Evolutionary conservation across 2,797 vertebrate genomes (phyloP).

Genomic region (Fistularia commersonii): DNA sequence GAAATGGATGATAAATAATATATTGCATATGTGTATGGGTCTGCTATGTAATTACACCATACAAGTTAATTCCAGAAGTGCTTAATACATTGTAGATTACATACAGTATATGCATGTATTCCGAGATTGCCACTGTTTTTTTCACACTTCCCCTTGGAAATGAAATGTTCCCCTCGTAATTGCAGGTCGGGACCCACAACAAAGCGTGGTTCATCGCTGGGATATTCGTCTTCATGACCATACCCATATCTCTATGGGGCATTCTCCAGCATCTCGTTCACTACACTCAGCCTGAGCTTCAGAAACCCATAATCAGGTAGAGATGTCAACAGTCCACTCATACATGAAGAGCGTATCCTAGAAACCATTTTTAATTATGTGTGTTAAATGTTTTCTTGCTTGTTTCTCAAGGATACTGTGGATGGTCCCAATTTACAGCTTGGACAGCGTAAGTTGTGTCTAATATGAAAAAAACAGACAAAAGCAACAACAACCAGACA

Average conservation of each 20-base stretch:
- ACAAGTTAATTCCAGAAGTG: too few species aligned
- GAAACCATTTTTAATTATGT: not conserved
- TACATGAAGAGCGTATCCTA: not conserved
- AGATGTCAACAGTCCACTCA: not conserved
- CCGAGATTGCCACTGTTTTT: too few species aligned
- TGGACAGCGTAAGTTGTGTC: conserved; percentile 92
- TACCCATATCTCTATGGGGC: conserved; percentile 95
- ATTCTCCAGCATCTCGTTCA: conserved; percentile 96
- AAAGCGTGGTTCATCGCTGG: conserved; percentile 98
- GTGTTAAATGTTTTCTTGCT: not conserved
- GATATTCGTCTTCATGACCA: conserved; percentile 95
- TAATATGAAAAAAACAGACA: too few species aligned
- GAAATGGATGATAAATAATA: too few species aligned
- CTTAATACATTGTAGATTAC: too few species aligned
- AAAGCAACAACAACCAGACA: too few species aligned
- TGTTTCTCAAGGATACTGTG: conserved; percentile 86
- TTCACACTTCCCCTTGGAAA: too few species aligned
- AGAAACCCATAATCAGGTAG: conserved; percentile 98
- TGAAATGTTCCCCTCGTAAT: conserved; percentile 13
- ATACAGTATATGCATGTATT: too few species aligned
- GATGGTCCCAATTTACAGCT: conserved; percentile 99
- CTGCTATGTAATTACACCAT: too few species aligned
- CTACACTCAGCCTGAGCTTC: conserved; percentile 96
- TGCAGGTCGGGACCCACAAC: conserved; percentile 88
- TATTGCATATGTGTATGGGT: too few species aligned